Conservation (phyloP, 2,113 vertebrate genomes). For the Eulemur macaco region DNA sequence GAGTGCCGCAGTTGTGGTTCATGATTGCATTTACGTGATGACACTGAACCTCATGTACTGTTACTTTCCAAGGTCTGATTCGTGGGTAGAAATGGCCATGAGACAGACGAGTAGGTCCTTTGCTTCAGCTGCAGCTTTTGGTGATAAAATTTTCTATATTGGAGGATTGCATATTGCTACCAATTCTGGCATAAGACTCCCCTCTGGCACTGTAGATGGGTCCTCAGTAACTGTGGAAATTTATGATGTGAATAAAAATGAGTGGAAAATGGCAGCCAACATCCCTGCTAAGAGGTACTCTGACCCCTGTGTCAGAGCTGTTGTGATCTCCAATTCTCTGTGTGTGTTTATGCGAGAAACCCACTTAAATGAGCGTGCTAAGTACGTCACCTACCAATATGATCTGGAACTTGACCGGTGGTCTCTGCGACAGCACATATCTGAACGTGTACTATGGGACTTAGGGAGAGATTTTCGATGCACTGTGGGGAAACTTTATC, state of each 20-base stretch:
- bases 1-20: slow-evolving; percentile 93
- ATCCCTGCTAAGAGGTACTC: slow-evolving; percentile 97
- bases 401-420: slow-evolving; percentile 94
- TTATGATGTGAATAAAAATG: slow-evolving; percentile 95
- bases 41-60: slow-evolving; percentile 97
- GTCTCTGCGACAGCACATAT: slow-evolving; percentile 95
- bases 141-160: slow-evolving; percentile 97
- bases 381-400: slow-evolving; percentile 97
- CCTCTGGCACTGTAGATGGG: slow-evolving; percentile 92
- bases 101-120: slow-evolving; percentile 95
- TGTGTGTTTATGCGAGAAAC: slow-evolving; percentile 97
- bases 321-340: slow-evolving; percentile 93
- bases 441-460: slow-evolving; percentile 96
- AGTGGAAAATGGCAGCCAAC: slow-evolving; percentile 94
- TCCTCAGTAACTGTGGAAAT: slow-evolving; percentile 96
- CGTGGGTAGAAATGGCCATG: slow-evolving; percentile 98
- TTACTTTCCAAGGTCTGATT: slow-evolving; percentile 94
- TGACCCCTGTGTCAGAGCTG: slow-evolving; percentile 93
- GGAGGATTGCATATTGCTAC: slow-evolving; percentile 95
- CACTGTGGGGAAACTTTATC: slow-evolving; percentile 97
- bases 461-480: slow-evolving; percentile 96
- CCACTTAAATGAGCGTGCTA: slow-evolving; percentile 95
- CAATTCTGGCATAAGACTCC: slow-evolving; percentile 92
- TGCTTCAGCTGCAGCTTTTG: slow-evolving; percentile 94
- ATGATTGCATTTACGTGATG: slow-evolving; percentile 96